Evolutionary conservation across 2,888 invertebrate species (phyloP), one percentile per base, ranked within the genome.

Genomic region (Argyresthia albistria): DNA sequence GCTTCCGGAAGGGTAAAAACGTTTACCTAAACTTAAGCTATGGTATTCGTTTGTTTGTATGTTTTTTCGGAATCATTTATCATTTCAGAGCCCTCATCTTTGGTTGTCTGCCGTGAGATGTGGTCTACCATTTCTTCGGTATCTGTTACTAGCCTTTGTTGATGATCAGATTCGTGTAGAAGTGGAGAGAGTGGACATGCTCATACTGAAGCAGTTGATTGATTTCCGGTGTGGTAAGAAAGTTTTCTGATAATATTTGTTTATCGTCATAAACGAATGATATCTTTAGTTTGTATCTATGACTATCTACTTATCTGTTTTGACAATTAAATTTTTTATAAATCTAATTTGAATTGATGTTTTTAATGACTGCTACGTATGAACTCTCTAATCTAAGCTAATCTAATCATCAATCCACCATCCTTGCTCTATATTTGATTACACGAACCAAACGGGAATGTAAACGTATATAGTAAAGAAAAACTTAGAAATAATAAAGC

Each of bases 191-290:
- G 73, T 70, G 1, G 71, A 76, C 8, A 64, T 66, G 7, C 54
- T 72, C 0, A 69, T 79, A 8, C 68, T 79, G 12, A 80, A 80
- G 58, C 64, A 67, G 55, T 57, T 76, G 48, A 80, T 79, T 39
- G 72, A 79, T 53, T 76, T 74, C 53, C 63, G 66, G 57, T 73
- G 73, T 58, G 76, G 80, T 80, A 61, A 61, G 53, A 35, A 36
- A 8, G 7, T 35, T 35, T 10, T 35, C 25, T 25, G 6, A 25
- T 25, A 25, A 25, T 25, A n/a, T n/a, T n/a, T n/a, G n/a, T 25
- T 25, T 25, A 10, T 11, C 14, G 1, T 14, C 4, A 70, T 56
- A 12, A 42, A 49, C 15, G 9, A 10, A n/a, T n/a, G n/a, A n/a
- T n/a, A n/a, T n/a, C n/a, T n/a, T n/a, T n/a, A n/a, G n/a, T n/a